Base-by-base conservation (phyloP, 2,888 invertebrate genomes). In the Diaphora mendica region DNA sequence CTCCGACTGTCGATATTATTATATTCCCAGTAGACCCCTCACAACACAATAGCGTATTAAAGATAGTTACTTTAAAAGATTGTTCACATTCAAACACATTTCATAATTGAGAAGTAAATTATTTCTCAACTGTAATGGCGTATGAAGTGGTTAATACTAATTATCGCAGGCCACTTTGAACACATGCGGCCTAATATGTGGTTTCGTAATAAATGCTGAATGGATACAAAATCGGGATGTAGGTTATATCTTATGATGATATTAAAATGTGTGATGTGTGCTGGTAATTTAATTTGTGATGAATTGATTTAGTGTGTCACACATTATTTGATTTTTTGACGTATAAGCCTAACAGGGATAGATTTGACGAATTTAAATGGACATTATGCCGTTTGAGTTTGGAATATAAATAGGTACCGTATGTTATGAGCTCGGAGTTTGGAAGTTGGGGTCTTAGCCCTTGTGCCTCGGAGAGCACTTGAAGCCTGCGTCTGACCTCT, bases 171-270 rank as follows among this genome's bases (percentile, higher is more conserved):
- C 64, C 26, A 66, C 71, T 71, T 72, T 67, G 42, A 68, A 33
- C 83, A 82, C 80, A 82, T 81, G 82, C 83, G 76, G 66, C 35
- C 68, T 48, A 65, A 73, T 55, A 70, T 73, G 39, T 62, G 65
- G 72, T 82, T 72, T 77, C 70, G 75, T 76, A 82, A 81, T 42
- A 62, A 33, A 75, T 75, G 79, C 59, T 65, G n/a, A 59, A 81
- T 79, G 74, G 64, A 81, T 82, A 71, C 76, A 64, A 75, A 80
- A 69, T 73, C 64, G 68, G 20, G 64, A 77, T 75, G 74, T 68
- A 79, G 83, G 78, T 76, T 77, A 75, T 26, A n/a, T 13, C 48
- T 70, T 68, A 70, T 71, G 68, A 64, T 72, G 68, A 48, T 23
- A 23, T 55, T 39, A 73, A 17, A 44, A 44, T 35, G 42, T 44